Conservation (phyloP, 2,888 invertebrate species). For the Sycophila texana region DNA sequence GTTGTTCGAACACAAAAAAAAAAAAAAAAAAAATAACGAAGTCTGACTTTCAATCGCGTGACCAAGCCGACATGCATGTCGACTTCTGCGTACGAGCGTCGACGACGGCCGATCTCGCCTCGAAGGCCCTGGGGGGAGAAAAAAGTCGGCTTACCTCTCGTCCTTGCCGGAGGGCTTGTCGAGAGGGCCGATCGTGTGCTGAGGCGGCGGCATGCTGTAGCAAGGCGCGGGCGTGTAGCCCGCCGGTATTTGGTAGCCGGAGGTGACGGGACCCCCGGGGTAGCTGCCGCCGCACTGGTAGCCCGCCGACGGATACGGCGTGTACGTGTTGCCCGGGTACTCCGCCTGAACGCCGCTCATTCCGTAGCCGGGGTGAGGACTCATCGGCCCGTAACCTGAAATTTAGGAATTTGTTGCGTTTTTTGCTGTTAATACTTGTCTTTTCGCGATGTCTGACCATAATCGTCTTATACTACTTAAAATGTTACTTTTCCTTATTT, state of each 20-base stretch:
- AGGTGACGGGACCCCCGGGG: conserved; percentile 77
- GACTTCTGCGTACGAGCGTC: too few species aligned
- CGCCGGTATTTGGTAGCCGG: conserved; percentile 81
- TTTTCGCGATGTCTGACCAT: too few species aligned
- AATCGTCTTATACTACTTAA: too few species aligned
- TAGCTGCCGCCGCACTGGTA: conserved; percentile 78
- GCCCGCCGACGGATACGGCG: conserved; percentile 82
- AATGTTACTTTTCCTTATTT: too few species aligned
- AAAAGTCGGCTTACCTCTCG: conserved; percentile 79
- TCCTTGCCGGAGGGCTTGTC: conserved; percentile 83
- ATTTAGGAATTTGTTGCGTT: background rate
- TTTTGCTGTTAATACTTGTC: too few species aligned
- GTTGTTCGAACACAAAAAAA: too few species aligned
- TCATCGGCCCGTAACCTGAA: conserved; percentile 88
- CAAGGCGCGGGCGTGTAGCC: conserved; percentile 86
- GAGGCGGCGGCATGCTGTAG: conserved; percentile 91
- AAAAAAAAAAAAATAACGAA: too few species aligned
- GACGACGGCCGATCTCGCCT: too few species aligned
- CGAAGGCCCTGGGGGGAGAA: background rate
- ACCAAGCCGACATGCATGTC: too few species aligned
- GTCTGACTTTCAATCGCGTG: too few species aligned
- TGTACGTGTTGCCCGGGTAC: conserved; percentile 86
- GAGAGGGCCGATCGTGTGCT: conserved; percentile 77
- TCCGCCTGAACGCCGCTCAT: conserved; percentile 86
- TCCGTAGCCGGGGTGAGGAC: conserved; percentile 91